Percentiles rank a stretch among this genome's conserved stretches.
Evolutionary conservation across 2,888 invertebrate species (phyloP).

Genomic region (Drosophila colorata): DNA sequence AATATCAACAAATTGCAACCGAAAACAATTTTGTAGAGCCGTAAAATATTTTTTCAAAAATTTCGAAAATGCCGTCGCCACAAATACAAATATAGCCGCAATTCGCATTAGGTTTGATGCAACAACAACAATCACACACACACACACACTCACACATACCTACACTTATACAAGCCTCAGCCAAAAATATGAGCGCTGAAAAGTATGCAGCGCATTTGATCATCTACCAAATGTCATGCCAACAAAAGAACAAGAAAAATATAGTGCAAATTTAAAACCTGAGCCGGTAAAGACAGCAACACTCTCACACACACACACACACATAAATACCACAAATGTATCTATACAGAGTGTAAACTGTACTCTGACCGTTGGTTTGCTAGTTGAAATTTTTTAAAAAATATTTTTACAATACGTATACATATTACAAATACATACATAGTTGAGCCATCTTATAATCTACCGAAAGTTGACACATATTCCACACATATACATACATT

Average conservation of each 20-base stretch:
- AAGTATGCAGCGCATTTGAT: constrained; percentile 41
- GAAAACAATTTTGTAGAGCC: constrained; percentile 52
- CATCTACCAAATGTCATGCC: constrained; percentile 22
- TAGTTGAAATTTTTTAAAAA: constrained; percentile 75
- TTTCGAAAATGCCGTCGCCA: constrained; percentile 53
- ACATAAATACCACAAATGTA: constrained; percentile 19
- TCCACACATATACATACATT: constrained; percentile 33
- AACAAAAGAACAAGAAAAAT: constrained; percentile 37
- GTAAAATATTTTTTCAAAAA: constrained; percentile 67
- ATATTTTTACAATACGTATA: constrained; percentile 64
- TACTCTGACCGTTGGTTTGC: constrained; percentile 75
- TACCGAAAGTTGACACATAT: constrained; percentile 76
- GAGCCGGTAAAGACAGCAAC: constrained; percentile 41
- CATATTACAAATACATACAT: constrained; percentile 53
- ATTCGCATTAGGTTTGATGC: constrained; percentile 43
- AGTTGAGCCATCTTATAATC: constrained; percentile 71
- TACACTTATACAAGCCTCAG: constrained; percentile 33
- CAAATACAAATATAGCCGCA: constrained; percentile 33
- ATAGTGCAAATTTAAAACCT: constrained; percentile 75
- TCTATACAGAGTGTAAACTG: constrained; percentile 75
- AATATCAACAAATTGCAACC: constrained; percentile 85
- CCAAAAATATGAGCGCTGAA: constrained; percentile 30
- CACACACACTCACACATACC: constrained; percentile 29
- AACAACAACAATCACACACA: constrained; percentile 25
- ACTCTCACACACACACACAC: constrained; percentile 24